Conservation (phyloP, 2,797 vertebrate species). For the Neomorphus geoffroyi region DNA sequence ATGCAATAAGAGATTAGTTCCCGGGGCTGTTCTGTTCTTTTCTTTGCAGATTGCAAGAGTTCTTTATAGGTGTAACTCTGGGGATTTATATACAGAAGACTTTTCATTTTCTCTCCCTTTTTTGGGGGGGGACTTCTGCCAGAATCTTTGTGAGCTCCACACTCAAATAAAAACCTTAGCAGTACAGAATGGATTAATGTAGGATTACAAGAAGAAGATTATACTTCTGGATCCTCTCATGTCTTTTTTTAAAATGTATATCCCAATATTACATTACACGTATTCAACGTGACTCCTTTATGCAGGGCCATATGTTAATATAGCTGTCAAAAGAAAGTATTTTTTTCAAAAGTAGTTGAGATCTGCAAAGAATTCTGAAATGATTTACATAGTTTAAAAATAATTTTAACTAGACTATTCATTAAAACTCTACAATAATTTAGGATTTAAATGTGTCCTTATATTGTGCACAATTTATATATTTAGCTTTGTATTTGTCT, state of each 20-base stretch:
- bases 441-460: background rate
- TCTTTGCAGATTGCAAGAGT: constrained; percentile 42
- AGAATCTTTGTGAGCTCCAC: constrained; percentile 47
- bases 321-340: constrained; percentile 3
- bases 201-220: constrained; percentile 57
- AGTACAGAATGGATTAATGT: constrained; percentile 50
- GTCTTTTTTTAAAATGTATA: background rate
- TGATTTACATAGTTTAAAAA: constrained; percentile 25
- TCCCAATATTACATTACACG: background rate
- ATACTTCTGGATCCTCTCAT: constrained; percentile 17
- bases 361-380: constrained; percentile 27
- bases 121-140: background rate
- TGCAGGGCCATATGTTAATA: background rate
- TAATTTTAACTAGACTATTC: background rate
- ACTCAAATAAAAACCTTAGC: constrained; percentile 36
- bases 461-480: background rate
- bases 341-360: background rate
- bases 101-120: constrained; percentile 14
- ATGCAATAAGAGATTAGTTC: constrained; percentile 39
- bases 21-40: constrained; percentile 47
- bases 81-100: constrained; percentile 56
- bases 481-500: background rate
- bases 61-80: constrained; percentile 36
- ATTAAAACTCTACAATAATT: constrained; percentile 21
- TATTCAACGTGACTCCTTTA: constrained; percentile 19